Conservation (phyloP, 2,888 invertebrate species). For the Macrophya annulata region DNA sequence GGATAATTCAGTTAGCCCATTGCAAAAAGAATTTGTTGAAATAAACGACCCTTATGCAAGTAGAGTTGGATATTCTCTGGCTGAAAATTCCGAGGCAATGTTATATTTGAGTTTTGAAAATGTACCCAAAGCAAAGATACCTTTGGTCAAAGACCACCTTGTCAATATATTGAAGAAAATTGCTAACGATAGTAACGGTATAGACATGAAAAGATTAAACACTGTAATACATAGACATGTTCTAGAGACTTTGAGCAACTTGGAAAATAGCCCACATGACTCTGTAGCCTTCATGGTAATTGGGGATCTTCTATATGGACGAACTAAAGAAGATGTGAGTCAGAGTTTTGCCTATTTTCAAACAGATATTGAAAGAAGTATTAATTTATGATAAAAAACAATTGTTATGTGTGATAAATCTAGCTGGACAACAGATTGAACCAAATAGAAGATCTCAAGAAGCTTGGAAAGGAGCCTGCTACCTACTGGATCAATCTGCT, state of each 20-base stretch:
- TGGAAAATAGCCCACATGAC: conserved; percentile 90
- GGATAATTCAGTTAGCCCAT: conserved; percentile 92
- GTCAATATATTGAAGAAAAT: conserved; percentile 80
- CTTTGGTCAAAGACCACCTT: conserved; percentile 83
- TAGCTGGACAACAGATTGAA: conserved; percentile 88
- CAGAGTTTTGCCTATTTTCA: not conserved
- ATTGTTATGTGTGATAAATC: conserved; percentile 13
- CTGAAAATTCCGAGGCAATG: conserved; percentile 88
- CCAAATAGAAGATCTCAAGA: conserved; percentile 83
- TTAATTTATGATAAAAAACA: not conserved
- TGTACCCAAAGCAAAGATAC: conserved; percentile 87
- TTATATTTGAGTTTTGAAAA: conserved; percentile 88
- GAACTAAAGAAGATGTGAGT: conserved; percentile 87
- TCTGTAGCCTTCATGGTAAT: conserved; percentile 89
- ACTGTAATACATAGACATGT: conserved; percentile 88
- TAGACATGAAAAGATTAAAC: conserved; percentile 89
- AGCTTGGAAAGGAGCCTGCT: conserved; percentile 83
- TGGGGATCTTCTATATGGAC: conserved; percentile 92
- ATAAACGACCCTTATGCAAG: conserved; percentile 91
- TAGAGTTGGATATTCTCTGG: conserved; percentile 85
- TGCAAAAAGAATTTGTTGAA: conserved; percentile 92
- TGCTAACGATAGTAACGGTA: conserved; percentile 78
- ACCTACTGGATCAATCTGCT: conserved; percentile 89
- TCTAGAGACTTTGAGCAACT: conserved; percentile 85
- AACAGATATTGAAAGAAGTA: not conserved